Evolutionary conservation across 2,888 invertebrate genomes (phyloP).

Genomic region (Andrena bucephala): DNA sequence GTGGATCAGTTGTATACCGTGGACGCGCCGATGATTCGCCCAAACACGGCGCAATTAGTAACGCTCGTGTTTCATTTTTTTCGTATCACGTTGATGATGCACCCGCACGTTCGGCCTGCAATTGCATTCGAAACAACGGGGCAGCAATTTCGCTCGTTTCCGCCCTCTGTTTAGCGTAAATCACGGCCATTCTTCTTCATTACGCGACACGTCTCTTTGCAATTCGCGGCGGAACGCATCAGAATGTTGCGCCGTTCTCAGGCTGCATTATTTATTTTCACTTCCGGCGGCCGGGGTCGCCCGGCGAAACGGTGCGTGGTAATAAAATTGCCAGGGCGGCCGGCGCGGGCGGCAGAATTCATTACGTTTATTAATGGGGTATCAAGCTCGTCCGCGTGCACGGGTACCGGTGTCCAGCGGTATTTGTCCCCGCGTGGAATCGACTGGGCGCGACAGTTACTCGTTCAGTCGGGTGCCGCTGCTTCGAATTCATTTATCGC

Average conservation of each 20-base stretch:
- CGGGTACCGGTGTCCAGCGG: no score
- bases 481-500: not conserved
- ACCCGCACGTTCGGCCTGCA: not conserved
- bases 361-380: slow-evolving; percentile 52
- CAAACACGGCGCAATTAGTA: no score
- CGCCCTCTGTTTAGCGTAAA: not conserved
- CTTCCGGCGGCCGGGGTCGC: slow-evolving; percentile 30
- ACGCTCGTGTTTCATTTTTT: no score
- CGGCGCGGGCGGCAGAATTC: slow-evolving; percentile 35
- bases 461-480: not conserved
- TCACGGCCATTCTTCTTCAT: slow-evolving; percentile 38
- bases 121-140: slow-evolving; percentile 1
- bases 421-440: slow-evolving; percentile 14
- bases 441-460: not conserved
- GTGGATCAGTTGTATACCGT: no score
- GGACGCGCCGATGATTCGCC: no score
- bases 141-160: not conserved
- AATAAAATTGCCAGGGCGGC: slow-evolving; percentile 41
- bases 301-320: slow-evolving; percentile 15
- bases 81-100: no score
- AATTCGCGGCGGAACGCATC: slow-evolving; percentile 40
- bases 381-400: slow-evolving; percentile 11
- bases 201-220: slow-evolving; percentile 24
- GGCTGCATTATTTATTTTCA: slow-evolving; percentile 46
- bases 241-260: slow-evolving; percentile 20